A percentile compares a stretch with the other conserved stretches of the same genome.
phyloP scores from a whole-genome alignment of 2,797 vertebrate species.

The Paedocypris micromegethes region DNA sequence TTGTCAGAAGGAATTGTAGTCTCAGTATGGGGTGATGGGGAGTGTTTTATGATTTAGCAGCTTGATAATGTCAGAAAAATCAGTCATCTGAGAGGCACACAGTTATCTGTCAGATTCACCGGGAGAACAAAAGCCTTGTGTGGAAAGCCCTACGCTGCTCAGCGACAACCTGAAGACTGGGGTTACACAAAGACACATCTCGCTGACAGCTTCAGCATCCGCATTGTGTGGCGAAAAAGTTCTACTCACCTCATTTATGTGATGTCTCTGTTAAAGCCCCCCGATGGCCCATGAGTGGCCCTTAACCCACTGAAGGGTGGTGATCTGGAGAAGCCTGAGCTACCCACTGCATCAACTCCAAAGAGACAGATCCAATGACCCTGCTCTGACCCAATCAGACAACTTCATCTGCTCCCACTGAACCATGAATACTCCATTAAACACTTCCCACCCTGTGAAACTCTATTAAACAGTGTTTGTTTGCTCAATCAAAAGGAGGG shows the following conservation, averaged over 20 bases:
- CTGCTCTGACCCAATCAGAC: constrained; percentile 19
- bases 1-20: constrained; percentile 26
- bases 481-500: no score
- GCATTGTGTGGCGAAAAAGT: neutral
- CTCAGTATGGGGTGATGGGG: constrained; percentile 20
- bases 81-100: constrained; percentile 39
- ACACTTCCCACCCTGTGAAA: neutral
- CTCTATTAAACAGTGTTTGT: no score
- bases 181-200: constrained; percentile 5
- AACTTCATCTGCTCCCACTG: constrained; percentile 28
- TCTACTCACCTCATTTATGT: constrained; percentile 5
- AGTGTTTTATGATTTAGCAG: constrained; percentile 40
- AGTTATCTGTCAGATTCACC: constrained; percentile 55
- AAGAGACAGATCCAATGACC: constrained; percentile 33
- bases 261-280: neutral
- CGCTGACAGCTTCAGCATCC: constrained; percentile 15
- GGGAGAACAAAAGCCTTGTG: constrained; percentile 42
- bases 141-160: neutral
- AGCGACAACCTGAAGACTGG: constrained; percentile 16
- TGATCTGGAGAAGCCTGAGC: neutral
- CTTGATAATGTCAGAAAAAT: constrained; percentile 47
- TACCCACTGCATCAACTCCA: constrained; percentile 2
- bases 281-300: constrained; percentile 2
- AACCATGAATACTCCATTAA: constrained; percentile 17
- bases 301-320: constrained; percentile 5